A percentile compares a stretch with the other conserved stretches of the same genome.
Evolutionary conservation across 2,888 invertebrate genomes (phyloP).

Genomic region (Yponomeuta cagnagella): DNA sequence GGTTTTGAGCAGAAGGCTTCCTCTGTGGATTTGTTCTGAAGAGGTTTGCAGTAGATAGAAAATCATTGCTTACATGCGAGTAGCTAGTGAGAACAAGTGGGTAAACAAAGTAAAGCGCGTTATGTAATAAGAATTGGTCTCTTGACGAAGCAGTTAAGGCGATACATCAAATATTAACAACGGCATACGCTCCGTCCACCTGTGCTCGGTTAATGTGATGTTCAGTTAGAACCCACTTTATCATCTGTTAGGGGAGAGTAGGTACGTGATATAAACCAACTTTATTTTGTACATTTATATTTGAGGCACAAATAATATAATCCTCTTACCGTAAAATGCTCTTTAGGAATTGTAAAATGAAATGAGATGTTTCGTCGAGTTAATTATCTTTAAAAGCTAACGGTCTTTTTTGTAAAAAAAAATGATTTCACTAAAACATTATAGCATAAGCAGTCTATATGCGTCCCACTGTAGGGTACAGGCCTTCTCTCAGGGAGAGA

Average conservation of each 20-base stretch:
- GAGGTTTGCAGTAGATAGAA: too few species aligned
- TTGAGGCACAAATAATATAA: not conserved
- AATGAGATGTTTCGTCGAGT: not conserved
- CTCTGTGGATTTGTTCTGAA: too few species aligned
- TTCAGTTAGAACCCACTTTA: conserved; percentile 13
- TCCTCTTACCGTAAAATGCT: not conserved
- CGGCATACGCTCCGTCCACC: conserved; percentile 51
- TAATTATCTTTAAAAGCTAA: not conserved
- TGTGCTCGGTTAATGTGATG: conserved; percentile 34
- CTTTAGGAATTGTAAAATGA: not conserved
- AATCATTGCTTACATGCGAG: not conserved
- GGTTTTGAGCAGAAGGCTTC: not conserved
- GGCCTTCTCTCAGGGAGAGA: too few species aligned
- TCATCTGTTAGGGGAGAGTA: conserved; percentile 9
- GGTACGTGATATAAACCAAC: not conserved
- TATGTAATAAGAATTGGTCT: conserved; percentile 11
- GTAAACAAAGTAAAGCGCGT: conserved; percentile 12
- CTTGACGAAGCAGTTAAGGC: conserved; percentile 34
- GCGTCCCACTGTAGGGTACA: too few species aligned
- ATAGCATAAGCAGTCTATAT: too few species aligned
- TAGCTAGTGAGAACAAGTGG: not conserved
- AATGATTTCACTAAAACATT: too few species aligned
- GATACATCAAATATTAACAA: conserved; percentile 63
- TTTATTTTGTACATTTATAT: conserved; percentile 10
- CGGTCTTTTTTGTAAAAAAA: not conserved